These are phyloP conservation scores for Chaenogobius annularis DNA, from an alignment of 2,113 vertebrate species.

Conservation along the genomic window DNA sequence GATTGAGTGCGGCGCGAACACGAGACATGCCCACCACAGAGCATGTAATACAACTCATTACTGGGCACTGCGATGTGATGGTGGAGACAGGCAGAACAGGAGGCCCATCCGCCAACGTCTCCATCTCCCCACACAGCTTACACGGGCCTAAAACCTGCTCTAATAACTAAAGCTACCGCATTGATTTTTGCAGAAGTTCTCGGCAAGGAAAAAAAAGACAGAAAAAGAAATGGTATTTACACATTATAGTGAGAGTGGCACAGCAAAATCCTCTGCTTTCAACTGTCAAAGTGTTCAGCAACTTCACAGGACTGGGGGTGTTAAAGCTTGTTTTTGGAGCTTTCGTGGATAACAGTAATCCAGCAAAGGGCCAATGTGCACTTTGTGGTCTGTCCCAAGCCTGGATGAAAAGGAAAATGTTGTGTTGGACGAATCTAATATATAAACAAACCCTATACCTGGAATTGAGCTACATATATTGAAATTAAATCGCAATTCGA, in stretches of 20 bases:
- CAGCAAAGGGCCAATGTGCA: not conserved
- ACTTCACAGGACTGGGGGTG: not conserved
- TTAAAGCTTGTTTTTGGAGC: not conserved
- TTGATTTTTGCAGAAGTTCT: slow-evolving; percentile 44
- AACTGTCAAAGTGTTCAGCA: slow-evolving; percentile 3
- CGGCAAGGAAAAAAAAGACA: slow-evolving; percentile 19
- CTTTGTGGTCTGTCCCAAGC: too few relatives aligned
- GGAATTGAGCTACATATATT: too few relatives aligned
- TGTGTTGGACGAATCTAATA: too few relatives aligned
- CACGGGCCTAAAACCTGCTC: slow-evolving; percentile 48
- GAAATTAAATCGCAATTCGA: too few relatives aligned
- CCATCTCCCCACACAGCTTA: slow-evolving; percentile 51
- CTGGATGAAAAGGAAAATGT: too few relatives aligned
- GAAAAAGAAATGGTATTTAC: slow-evolving; percentile 32
- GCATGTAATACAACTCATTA: slow-evolving; percentile 76
- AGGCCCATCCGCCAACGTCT: slow-evolving; percentile 49
- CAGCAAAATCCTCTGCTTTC: not conserved
- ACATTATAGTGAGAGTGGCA: slow-evolving; percentile 8
- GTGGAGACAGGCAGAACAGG: slow-evolving; percentile 50
- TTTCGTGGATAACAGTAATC: not conserved
- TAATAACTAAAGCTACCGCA: slow-evolving; percentile 54
- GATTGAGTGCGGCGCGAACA: slow-evolving; percentile 65
- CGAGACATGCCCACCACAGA: slow-evolving; percentile 70
- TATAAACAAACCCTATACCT: too few relatives aligned
- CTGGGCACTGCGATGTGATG: slow-evolving; percentile 60